A percentile compares a stretch with the other conserved stretches of the same genome.
Conservation (phyloP, 2,113 vertebrate species). For the Sturnus vulgaris region DNA sequence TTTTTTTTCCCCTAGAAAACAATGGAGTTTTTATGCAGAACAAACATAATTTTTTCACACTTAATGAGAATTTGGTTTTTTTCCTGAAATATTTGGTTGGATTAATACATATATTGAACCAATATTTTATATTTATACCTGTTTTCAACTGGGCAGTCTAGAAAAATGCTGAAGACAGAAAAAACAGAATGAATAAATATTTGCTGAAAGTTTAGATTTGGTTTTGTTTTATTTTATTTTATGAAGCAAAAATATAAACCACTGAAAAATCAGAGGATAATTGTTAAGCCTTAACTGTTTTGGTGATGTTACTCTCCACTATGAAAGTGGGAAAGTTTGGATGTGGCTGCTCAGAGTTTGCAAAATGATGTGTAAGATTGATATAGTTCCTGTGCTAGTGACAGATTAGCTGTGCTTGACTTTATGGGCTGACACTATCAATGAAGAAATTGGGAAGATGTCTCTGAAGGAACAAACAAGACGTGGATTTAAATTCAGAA, state of each 20-base stretch:
- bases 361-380: neutral
- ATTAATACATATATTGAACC: neutral
- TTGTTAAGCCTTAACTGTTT: neutral
- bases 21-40: neutral
- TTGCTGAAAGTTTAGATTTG: neutral
- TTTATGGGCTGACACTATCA: neutral
- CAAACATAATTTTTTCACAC: neutral
- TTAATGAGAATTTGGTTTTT: neutral
- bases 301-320: neutral
- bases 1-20: neutral
- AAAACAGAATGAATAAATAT: neutral
- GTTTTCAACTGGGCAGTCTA: neutral
- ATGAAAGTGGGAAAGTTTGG: neutral
- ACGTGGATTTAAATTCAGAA: neutral
- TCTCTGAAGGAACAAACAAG: neutral
- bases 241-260: neutral
- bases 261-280: neutral
- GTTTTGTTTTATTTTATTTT: neutral
- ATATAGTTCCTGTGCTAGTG: neutral
- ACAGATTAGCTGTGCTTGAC: neutral
- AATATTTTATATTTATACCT: neutral
- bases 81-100: neutral
- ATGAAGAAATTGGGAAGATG: neutral
- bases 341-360: neutral
- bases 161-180: neutral